Evolutionary conservation across 2,113 vertebrate species (phyloP), one percentile per base, ranked within the genome.

Genomic region (Ptilonorhynchus violaceus): DNA sequence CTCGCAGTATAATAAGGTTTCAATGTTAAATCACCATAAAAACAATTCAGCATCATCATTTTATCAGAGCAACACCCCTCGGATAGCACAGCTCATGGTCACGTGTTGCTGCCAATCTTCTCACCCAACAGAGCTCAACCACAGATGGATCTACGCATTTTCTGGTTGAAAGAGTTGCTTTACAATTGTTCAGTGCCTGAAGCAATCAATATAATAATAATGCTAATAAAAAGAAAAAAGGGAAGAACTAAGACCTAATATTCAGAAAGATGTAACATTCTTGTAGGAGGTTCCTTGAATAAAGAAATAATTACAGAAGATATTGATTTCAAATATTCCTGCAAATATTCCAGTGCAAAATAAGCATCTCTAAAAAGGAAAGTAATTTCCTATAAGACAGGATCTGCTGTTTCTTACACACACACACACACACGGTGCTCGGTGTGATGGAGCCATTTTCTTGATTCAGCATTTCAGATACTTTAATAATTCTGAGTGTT

Each of bases 1-100:
- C 78, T 69, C 9, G 4, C 85, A 70, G 59, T 33, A 47, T 66
- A 90, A 87, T 49, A 79, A 82, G 75, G 67, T 88, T 93, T 89
- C 87, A 89, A 53, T 78, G 74, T 87, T 92, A 96, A 94, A 93
- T 74, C 85, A 74, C 60, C 80, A 79, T 60, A 52, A 91, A 92
- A 89, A 44, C 78, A 85, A 47, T 89, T 81, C 47, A 84, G 56
- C 5, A 4, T 44, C 90, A 81, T 64, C 49, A 46, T 58, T 39
- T 63, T 70, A 58, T 78, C 76, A 87, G 67, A 96, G 60, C 50
- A 66, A 67, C 41, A 74, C 6, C 30, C 31, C 25, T 76, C 15
- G n/a, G 33, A 6, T 7, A 50, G 81, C 88, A 73, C 63, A 84
- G 10, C 91, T 21, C 83, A 24, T 2, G 31, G 55, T 67, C 93